These are phyloP conservation scores for Bombus terrestris DNA, from an alignment of 1,140 invertebrate genomes.

Conservation along the genomic window DNA sequence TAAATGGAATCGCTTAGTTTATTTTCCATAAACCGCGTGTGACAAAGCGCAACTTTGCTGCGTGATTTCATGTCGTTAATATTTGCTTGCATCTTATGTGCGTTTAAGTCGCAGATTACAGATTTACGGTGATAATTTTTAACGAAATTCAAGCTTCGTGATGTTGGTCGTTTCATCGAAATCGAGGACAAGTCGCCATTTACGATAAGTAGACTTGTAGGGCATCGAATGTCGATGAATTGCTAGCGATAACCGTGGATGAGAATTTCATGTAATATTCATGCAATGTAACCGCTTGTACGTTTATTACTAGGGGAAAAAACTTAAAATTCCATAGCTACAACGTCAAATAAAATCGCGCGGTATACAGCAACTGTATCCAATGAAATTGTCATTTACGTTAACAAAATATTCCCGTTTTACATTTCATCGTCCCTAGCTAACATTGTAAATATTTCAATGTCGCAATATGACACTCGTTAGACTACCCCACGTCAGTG, in stretches of 20 bases:
- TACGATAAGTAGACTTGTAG: neutral
- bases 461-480: too few relatives aligned
- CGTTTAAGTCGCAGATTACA: neutral
- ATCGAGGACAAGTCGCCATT: neutral
- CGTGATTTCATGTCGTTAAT: neutral
- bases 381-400: neutral
- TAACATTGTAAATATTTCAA: too few relatives aligned
- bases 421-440: too few relatives aligned
- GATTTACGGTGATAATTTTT: neutral
- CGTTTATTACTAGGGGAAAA: neutral
- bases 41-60: neutral
- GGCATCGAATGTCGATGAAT: neutral
- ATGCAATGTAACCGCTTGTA: neutral
- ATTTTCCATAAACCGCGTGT: neutral
- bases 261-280: slow-evolving; percentile 1
- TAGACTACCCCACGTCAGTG: too few relatives aligned
- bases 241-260: neutral
- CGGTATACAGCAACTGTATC: neutral
- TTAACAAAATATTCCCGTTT: neutral
- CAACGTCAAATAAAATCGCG: neutral
- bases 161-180: neutral
- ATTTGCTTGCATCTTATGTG: neutral
- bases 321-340: neutral
- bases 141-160: neutral
- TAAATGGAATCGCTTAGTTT: too few relatives aligned